Percentiles rank a stretch among this genome's conserved stretches.
These are phyloP conservation scores for Sebastes iracundus DNA, from an alignment of 2,797 vertebrate genomes.

Conservation along the genomic window DNA sequence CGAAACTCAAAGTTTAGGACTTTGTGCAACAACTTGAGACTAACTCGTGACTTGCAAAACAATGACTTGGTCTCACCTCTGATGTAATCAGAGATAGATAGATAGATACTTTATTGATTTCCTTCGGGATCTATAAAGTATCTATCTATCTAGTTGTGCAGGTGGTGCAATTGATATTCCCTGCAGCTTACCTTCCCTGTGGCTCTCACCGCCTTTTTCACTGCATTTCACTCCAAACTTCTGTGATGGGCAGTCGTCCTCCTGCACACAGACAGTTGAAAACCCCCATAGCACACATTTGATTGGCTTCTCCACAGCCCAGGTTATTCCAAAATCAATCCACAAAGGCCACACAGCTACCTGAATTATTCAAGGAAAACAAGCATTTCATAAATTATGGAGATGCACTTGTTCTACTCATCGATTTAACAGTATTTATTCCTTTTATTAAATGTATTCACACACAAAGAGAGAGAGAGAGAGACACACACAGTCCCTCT, in stretches of 20 bases:
- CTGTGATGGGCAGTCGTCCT: neutral
- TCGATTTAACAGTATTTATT: neutral
- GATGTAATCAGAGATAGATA: neutral
- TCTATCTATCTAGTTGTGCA: neutral
- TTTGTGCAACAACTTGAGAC: too few species aligned
- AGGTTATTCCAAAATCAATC: constrained; percentile 6
- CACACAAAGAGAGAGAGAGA: neutral
- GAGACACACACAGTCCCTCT: neutral
- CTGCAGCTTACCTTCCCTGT: neutral
- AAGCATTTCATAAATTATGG: constrained; percentile 19
- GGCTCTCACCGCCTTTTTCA: neutral
- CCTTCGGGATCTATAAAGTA: too few species aligned
- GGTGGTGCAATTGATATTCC: neutral
- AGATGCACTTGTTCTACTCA: neutral
- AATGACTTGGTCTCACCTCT: neutral
- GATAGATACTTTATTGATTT: too few species aligned
- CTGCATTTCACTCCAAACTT: neutral
- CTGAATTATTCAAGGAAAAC: constrained; percentile 46
- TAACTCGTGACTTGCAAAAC: neutral
- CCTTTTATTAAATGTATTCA: constrained; percentile 15
- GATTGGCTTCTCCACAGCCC: neutral
- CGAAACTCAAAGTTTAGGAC: too few species aligned
- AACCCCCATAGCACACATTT: neutral
- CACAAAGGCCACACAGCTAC: neutral
- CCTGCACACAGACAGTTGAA: neutral